These are phyloP conservation scores for Lophius piscatorius DNA, from an alignment of 2,113 vertebrate genomes.

Conservation along the genomic window DNA sequence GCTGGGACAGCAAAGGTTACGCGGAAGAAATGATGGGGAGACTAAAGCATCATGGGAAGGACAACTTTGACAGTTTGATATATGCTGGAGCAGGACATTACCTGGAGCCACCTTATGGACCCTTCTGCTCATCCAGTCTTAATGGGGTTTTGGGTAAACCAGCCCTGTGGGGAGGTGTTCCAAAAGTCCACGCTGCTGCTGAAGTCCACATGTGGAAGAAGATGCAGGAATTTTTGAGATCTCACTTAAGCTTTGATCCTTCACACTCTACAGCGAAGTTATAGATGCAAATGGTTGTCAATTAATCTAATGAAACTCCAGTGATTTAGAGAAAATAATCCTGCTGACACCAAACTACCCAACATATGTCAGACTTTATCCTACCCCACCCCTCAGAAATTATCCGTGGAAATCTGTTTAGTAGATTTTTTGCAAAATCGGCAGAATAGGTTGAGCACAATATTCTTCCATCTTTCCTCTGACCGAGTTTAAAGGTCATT, in stretches of 20 bases:
- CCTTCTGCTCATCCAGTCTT: conserved; percentile 46
- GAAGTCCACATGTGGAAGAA: conserved; percentile 70
- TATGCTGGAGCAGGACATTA: conserved; percentile 60
- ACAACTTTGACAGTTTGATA: conserved; percentile 64
- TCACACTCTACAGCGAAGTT: neutral
- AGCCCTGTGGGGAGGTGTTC: conserved; percentile 65
- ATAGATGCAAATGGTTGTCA: too few relatives aligned
- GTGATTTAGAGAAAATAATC: too few relatives aligned
- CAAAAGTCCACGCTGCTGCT: conserved; percentile 51
- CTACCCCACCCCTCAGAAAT: too few relatives aligned
- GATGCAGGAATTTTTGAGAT: conserved; percentile 30
- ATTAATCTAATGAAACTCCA: too few relatives aligned
- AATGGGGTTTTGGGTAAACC: conserved; percentile 19
- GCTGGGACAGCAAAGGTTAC: conserved; percentile 75
- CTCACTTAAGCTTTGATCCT: neutral
- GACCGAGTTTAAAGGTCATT: too few relatives aligned
- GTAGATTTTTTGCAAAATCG: too few relatives aligned
- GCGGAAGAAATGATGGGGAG: conserved; percentile 57
- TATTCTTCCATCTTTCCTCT: too few relatives aligned
- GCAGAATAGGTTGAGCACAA: too few relatives aligned
- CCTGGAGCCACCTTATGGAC: conserved; percentile 68
- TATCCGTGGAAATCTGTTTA: too few relatives aligned
- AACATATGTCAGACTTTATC: too few relatives aligned
- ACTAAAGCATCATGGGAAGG: conserved; percentile 60
- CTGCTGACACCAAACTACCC: too few relatives aligned